Evolutionary conservation across 2,888 invertebrate species (phyloP), one percentile per base, ranked within the genome.

Genomic region (Rhagium mordax): DNA sequence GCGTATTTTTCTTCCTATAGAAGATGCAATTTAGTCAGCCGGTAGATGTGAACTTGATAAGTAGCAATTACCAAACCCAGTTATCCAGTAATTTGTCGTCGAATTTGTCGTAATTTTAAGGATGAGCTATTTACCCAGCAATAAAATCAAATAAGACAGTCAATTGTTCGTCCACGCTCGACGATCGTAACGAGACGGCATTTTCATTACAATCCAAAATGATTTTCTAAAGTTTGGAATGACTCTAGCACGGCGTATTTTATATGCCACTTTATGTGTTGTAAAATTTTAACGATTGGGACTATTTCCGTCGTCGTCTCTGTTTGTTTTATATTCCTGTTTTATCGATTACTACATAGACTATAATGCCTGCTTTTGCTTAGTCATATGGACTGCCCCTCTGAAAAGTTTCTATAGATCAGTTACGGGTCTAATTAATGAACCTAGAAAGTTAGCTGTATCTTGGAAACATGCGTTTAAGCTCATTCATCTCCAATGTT

Each of bases 271-370:
- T 64, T 62, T 55, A 59, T 62, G 68, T 48, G 64, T 51, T 65
- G 69, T 76, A 74, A 76, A 76, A 76, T 72, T 74, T 76, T 76
- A 76, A 76, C 74, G 74, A 77, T 69, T 67, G 65, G 71, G 68
- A 71, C 74, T 72, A 74, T 74, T 76, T 77, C 73, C 68, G 74
- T 77, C 72, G 69, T 66, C 72, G 59, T 66, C 65, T 55, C 57
- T 59, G 48, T 49, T 29, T 65, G 65, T 69, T 76, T 74, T 69
- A 71, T 70, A 67, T 74, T 64, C 29, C 49, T 41, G 72, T 53
- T 60, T 72, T 73, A 74, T 77, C 74, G 77, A 74, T 77, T 72
- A 24, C 13, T 21, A n/a, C 64, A 15, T 5, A 29, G 57, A 27
- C 27, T 29, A n/a, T 10, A 62, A 7, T 2, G 55, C 41, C 51